phyloP scores from a whole-genome alignment of 2,797 vertebrate genomes.

The Chelidonichthys spinosus region DNA sequence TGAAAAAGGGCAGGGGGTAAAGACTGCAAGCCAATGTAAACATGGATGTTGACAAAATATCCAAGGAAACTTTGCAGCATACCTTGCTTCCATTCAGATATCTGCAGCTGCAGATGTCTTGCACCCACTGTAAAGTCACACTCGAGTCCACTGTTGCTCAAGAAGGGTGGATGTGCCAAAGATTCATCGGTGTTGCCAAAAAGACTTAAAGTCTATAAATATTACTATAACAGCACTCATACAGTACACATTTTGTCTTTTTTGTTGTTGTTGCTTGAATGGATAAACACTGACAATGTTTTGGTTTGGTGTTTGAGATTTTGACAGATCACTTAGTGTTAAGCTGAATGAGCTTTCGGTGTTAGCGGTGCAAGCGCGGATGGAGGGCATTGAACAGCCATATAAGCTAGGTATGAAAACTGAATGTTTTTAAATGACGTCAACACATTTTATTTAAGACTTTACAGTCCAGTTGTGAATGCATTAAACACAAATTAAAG shows the following conservation, averaged over 20 bases:
- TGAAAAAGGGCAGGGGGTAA: neutral
- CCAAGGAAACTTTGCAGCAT: neutral
- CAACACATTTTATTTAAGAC: constrained; percentile 38
- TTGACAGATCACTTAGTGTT: constrained; percentile 23
- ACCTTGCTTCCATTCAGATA: neutral
- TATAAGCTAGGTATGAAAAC: constrained; percentile 22
- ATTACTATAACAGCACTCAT: constrained; percentile 20
- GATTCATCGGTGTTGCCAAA: constrained; percentile 18
- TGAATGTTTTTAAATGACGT: constrained; percentile 26
- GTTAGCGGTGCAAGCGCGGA: constrained; percentile 8
- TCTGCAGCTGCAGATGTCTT: constrained; percentile 13
- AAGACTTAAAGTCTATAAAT: constrained; percentile 9
- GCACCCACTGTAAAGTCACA: constrained; percentile 12
- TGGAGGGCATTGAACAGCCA: neutral
- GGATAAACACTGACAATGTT: constrained; percentile 4
- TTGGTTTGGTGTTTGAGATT: constrained; percentile 10
- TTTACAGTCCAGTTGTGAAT: constrained; percentile 39
- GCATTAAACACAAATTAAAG: constrained; percentile 46
- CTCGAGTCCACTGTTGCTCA: constrained; percentile 12
- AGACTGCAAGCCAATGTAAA: neutral
- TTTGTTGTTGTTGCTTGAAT: neutral
- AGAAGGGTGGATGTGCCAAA: constrained; percentile 11
- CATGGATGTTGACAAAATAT: neutral
- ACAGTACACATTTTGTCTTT: constrained; percentile 1
- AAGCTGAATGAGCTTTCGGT: constrained; percentile 4